Evolutionary conservation across 2,113 vertebrate genomes (phyloP), one percentile per base, ranked within the genome.

Genomic region (Meleagris gallopavo): DNA sequence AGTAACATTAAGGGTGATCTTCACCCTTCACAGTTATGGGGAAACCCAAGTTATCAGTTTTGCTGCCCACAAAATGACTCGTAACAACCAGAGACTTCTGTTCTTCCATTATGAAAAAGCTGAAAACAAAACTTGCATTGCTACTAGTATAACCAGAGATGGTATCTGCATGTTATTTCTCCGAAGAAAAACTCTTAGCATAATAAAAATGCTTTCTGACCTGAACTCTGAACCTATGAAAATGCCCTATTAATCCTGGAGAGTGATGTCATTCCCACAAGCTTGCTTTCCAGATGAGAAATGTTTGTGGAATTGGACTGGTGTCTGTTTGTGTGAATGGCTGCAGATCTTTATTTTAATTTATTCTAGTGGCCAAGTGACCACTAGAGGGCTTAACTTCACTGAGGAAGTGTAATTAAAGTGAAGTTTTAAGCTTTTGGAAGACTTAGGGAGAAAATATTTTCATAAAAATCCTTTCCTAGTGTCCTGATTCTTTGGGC

Each of bases 331-430:
- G 73, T 40, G 40, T 91, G 45, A 29, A 21, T 20, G 57, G 62
- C 25, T 50, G 61, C 34, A 52, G 38, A 12, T 75, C 78, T 91
- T 72, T 52, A 8, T 81, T 58, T 14, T 40, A 7, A 22, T 7
- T 46, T 25, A 12, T 69, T 76, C 36, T 55, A n/a, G n/a, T 78
- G 75, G 18, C 86, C 54, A 11, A 48, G 91, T 29, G 54, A 79
- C 94, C 95, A 55, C 93, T 94, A 94, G 94, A 83, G 91, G 94
- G 96, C 89, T 94, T 91, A 74, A 80, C 55, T 88, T 81, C 52
- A 2, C 8, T 25, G 88, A 38, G 30, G 58, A 94, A 58, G 24
- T 1, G 0, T 50, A 67, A 40, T 29, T 30, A 25, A n/a, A 0
- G 4, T 18, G 19, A 48, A 32, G 7, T 34, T 55, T 32, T 64